Base-by-base conservation (phyloP, 1,140 invertebrate genomes). In the Propsilocerus akamusi region DNA sequence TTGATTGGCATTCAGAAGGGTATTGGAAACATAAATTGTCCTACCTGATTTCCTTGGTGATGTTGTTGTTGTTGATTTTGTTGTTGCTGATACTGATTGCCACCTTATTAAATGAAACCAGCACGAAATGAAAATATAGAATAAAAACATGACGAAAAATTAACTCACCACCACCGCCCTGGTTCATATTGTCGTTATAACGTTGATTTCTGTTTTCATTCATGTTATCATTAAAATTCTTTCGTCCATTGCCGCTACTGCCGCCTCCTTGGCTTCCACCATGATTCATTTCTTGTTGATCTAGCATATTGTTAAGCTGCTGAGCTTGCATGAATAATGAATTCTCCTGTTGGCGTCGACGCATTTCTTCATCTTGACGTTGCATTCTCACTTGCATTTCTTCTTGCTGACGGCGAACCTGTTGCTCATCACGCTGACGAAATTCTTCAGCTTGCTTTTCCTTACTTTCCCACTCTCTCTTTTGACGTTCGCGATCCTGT, bases 391-490 rank as follows among this genome's bases (percentile, higher is more conserved):
- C 68, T 51, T 81, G 71, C 65, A 88, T 76, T 60, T 86, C 80
- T 63, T 77, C 78, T 59, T 83, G 77, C 56, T 85, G 78, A 10
- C 79, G 73, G 51, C 80, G 70, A 58, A 82, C 67, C 23, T 77
- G 68, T 60, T 78, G 76, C 59, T 85, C 81, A 58, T 86, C 84
- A 5, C 77, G 70, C 23, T 78, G 77, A 37, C 84, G 74, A 53
- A 83, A 77, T 64, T 90, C 84, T 55, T 89, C 86, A 3, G 79
- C 83, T 59, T 86, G 80, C 51, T 83, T 72, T 60, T 88, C 81
- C 30, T 86, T 83, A 75, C 86, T 76, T 68, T 91, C 86, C 82
- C 85, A 88, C 61, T 87, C 84, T 54, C 84, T 73, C 61, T 89
- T 87, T 65, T 86, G 82, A 4, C 86, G 74, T 61, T 90, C 87